Evolutionary conservation across 2,113 vertebrate genomes (phyloP), one percentile per base, ranked within the genome.

Genomic region (Orthonyx spaldingii): DNA sequence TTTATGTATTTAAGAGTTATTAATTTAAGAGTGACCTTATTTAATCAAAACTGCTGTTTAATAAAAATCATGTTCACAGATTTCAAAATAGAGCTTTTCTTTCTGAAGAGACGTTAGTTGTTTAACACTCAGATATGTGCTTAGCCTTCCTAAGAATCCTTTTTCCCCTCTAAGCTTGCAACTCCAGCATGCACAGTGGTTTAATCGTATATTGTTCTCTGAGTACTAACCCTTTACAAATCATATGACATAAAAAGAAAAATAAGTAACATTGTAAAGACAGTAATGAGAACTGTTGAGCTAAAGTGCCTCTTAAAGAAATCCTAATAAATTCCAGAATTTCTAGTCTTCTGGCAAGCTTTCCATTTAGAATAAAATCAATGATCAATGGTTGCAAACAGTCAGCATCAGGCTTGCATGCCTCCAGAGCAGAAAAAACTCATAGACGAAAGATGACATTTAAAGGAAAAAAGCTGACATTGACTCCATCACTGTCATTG

Each of bases 401-500:
- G 98, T 97, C 98, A 84, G 98, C 97, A 97, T 97, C 94, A 96
- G 96, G 97, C 95, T 97, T 89, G 96, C 97, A 96, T 95, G 98
- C 98, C 97, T 98, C 97, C 94, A 52, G 98, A 98, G 98, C 98
- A 97, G 98, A 97, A 98, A 98, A 98, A 98, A 97, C 98, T 98
- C 98, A 96, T 97, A 98, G 98, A 99, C 98, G 98, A 98, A 98
- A 99, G 98, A 99, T 99, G 99, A 99, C 99, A 99, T 99, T 99
- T 99, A 99, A 99, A 99, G 98, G 98, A 97, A 98, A 99, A 99
- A 99, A 99, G 98, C 99, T 99, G 99, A 99, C 99, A 99, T 99
- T 99, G 99, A 99, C 99, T 99, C 99, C 99, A 99, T 99, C 99
- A 99, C 99, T 99, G 99, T 99, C 99, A 99, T 98, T 98, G 98